Base-by-base conservation (phyloP, 2,888 invertebrate species). In the Lymantria dispar region DNA sequence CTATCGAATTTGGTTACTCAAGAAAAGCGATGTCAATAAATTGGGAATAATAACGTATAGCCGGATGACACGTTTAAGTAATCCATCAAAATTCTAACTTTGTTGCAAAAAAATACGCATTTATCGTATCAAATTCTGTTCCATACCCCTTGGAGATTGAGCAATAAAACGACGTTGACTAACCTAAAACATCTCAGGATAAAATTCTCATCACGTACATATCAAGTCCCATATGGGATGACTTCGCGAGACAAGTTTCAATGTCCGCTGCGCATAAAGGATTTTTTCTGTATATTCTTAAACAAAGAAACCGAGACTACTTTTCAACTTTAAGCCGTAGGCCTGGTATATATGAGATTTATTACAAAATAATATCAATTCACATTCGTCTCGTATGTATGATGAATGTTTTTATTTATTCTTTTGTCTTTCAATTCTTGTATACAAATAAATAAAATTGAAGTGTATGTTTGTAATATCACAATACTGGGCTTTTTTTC, bases 181-280 rank as follows among this genome's bases (percentile, higher is more conserved):
- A 70, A 72, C 73, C 76, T 72, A 70, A 74, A 80, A 78, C 73
- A 76, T 76, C 68, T 68, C 60, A 56, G 58, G 62, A 78, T 74
- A 62, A 72, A 63, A 85, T 85, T 83, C 83, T 22, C 48, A 70
- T 80, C 87, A 86, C 87, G 87, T 84, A 53, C 76, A 66, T 74
- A 78, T 78, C 78, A 76, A 73, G 76, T 66, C 78, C 79, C 79
- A 74, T 79, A 82, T 76, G 82, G 77, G 77, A 78, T 79, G 69
- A 76, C 78, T 74, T 76, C 76, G 76, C 64, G 73, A 74, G 64
- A 70, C 75, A 76, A 77, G 78, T 83, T 85, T 85, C 83, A 83
- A 83, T 83, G 80, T 76, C 64, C 74, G 63, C 58, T 60, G 56
- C 64, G 62, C 76, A 77, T 71, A 68, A 70, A 67, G 64, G 54